Evolutionary conservation across 2,113 vertebrate species (phyloP).

Genomic region (Petrocephalus zakoni): DNA sequence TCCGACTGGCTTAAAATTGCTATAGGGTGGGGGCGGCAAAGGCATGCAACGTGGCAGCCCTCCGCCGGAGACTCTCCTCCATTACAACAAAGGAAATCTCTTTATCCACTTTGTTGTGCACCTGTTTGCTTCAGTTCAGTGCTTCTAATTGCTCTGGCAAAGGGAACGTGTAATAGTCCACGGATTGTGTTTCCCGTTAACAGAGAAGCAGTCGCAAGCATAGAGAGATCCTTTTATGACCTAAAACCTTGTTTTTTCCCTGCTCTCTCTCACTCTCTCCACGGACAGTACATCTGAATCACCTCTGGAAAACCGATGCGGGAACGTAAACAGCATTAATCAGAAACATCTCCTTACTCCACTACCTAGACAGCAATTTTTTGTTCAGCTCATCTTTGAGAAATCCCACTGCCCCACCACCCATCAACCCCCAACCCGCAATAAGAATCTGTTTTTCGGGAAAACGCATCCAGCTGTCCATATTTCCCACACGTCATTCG

Average conservation of each 20-base stretch:
- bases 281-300: slow-evolving; percentile 22
- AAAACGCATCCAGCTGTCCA: slow-evolving; percentile 17
- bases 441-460: neutral
- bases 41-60: neutral
- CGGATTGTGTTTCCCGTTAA: slow-evolving; percentile 1
- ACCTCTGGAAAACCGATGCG: slow-evolving; percentile 20
- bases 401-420: neutral
- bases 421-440: neutral
- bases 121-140: slow-evolving; percentile 7
- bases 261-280: neutral
- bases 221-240: neutral
- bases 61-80: neutral
- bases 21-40: neutral
- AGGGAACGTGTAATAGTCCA: neutral
- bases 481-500: neutral
- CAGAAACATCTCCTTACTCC: neutral
- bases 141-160: slow-evolving; percentile 13
- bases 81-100: neutral
- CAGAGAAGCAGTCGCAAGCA: slow-evolving; percentile 4
- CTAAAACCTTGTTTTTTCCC: neutral
- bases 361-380: neutral
- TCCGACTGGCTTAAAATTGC: neutral
- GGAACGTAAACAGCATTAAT: slow-evolving; percentile 5
- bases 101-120: neutral
- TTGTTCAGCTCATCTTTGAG: neutral